A percentile compares a stretch with the other conserved stretches of the same genome.
Evolutionary conservation across 64 coral and sea anemone species (phyloP).

Genomic region (Cladopsammia gracilis): DNA sequence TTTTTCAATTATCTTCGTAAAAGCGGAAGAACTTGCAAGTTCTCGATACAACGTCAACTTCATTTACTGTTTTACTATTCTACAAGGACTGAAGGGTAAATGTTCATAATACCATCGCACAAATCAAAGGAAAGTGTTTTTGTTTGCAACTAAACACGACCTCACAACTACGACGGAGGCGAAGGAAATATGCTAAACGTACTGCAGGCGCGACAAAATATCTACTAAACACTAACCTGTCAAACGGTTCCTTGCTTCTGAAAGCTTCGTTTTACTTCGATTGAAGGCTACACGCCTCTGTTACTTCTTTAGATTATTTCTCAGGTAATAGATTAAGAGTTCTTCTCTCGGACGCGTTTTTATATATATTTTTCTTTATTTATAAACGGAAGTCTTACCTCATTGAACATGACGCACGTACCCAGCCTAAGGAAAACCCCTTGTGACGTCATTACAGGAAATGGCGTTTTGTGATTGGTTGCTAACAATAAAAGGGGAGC

Average conservation of each 20-base stretch:
- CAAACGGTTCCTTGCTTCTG: neutral
- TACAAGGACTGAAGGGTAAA: too few relatives aligned
- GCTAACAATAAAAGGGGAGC: neutral
- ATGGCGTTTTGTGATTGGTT: neutral
- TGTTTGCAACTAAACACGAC: too few relatives aligned
- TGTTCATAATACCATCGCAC: too few relatives aligned
- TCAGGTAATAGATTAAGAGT: neutral
- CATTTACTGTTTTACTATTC: too few relatives aligned
- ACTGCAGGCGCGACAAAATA: too few relatives aligned
- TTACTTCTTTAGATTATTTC: neutral
- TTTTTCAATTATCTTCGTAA: too few relatives aligned
- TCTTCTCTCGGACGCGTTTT: neutral
- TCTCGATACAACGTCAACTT: too few relatives aligned
- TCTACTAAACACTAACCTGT: neutral
- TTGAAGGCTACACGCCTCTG: neutral
- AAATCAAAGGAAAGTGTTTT: too few relatives aligned
- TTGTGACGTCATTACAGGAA: neutral
- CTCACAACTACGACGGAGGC: too few relatives aligned
- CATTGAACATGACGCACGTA: constrained; percentile 1
- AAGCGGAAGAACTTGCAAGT: too few relatives aligned
- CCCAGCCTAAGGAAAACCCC: constrained; percentile 4
- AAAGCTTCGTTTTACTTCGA: neutral
- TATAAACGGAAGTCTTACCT: neutral
- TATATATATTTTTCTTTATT: neutral
- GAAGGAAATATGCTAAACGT: too few relatives aligned